Evolutionary conservation across 2,797 vertebrate genomes (phyloP).

Genomic region (Ptychadena robeensis): DNA sequence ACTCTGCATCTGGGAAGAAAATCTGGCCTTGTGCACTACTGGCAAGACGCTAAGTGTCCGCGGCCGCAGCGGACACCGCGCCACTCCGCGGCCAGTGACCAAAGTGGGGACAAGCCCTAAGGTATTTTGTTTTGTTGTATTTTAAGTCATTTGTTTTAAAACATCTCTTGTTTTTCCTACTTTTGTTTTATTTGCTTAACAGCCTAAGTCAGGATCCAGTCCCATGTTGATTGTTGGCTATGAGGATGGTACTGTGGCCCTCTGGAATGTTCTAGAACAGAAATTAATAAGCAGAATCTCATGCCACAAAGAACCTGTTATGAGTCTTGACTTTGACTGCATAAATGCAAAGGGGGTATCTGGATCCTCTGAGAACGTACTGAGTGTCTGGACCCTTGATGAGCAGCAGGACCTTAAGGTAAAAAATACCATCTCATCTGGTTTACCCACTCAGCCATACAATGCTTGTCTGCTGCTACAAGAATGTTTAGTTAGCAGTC

Average conservation of each 20-base stretch:
- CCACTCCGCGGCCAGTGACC: no score
- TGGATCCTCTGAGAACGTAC: conserved; percentile 87
- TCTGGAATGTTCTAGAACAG: conserved; percentile 88
- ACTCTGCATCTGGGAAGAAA: no score
- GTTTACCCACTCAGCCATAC: conserved; percentile 75
- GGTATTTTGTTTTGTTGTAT: no score
- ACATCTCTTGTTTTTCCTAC: not conserved
- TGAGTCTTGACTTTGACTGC: conserved; percentile 92
- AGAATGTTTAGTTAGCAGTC: conserved; percentile 84
- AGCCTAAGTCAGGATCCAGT: conserved; percentile 76
- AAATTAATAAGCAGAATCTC: conserved; percentile 76
- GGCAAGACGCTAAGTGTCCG: no score
- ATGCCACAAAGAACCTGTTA: conserved; percentile 88
- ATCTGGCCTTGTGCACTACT: no score
- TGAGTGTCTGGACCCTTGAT: conserved; percentile 87
- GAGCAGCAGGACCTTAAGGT: conserved; percentile 90
- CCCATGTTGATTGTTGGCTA: conserved; percentile 90
- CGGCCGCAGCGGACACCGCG: no score
- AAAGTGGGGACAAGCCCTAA: no score
- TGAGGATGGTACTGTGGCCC: conserved; percentile 89
- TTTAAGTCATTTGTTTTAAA: no score
- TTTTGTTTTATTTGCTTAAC: conserved; percentile 45
- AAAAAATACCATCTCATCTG: conserved; percentile 71
- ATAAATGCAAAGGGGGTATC: conserved; percentile 84
- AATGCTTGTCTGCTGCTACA: conserved; percentile 77